A percentile compares a stretch with the other conserved stretches of the same genome.
Evolutionary conservation across 2,113 vertebrate genomes (phyloP).

Genomic region (Herpailurus yagouaroundi): DNA sequence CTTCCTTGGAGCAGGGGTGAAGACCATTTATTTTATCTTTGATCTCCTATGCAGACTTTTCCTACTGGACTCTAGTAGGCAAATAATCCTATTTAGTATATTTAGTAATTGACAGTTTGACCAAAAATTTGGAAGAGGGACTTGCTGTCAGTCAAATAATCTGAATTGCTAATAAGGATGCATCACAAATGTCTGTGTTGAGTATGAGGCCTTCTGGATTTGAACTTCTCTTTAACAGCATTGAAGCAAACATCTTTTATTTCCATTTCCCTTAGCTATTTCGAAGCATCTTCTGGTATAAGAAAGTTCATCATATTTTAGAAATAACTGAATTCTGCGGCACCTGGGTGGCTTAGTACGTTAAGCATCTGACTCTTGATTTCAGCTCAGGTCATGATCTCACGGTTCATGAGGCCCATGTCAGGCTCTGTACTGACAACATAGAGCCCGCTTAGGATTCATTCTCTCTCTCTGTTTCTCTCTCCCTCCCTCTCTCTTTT

Average conservation of each 20-base stretch:
- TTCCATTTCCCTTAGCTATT: neutral
- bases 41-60: neutral
- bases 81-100: conserved; percentile 11
- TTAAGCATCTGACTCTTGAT: too few relatives aligned
- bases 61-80: neutral
- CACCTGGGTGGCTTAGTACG: too few relatives aligned
- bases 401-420: too few relatives aligned
- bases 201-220: neutral
- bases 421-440: too few relatives aligned
- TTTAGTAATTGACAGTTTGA: neutral
- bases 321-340: neutral
- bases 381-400: too few relatives aligned
- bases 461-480: too few relatives aligned
- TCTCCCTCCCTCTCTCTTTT: too few relatives aligned
- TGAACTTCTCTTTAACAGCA: neutral
- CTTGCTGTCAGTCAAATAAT: neutral
- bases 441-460: too few relatives aligned
- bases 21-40: conserved; percentile 43
- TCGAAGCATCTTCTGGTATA: neutral
- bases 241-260: neutral
- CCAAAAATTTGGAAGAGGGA: neutral
- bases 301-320: conserved; percentile 4
- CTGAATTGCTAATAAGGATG: neutral
- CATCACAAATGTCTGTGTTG: neutral
- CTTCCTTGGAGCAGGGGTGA: neutral